Base-by-base conservation (phyloP, 1,140 invertebrate species). In the Bombyx mandarina region DNA sequence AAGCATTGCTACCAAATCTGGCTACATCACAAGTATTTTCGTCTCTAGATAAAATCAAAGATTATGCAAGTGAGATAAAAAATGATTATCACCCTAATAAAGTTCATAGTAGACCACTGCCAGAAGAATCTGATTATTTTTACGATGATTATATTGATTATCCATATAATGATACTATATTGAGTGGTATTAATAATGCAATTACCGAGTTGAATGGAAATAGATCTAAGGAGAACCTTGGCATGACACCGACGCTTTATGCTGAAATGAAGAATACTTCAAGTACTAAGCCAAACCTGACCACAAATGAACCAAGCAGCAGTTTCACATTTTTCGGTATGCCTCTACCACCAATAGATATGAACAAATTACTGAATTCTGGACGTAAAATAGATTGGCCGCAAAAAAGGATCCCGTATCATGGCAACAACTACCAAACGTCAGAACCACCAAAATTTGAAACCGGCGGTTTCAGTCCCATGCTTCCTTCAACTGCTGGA, bases 261-360 rank as follows among this genome's bases (percentile, higher is more conserved):
- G 91, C 93, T 8, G 89, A 89, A 54, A 89, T 88, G 49, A 90
- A 89, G 57, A 91, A 91, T 70, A 86, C 81, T 47, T 87, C 77
- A 7, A 79, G 76, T 26, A 83, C 75, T 59, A 73, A 73, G 48
- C 77, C 82, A 8, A 68, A 69, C 3, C 58, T 65, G 43, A 47
- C 73, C 18, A 56, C 71, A 44, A 88, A 84, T 68, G 68, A 73
- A 43, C 74, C 88, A 8, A 71, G 57, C 44, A 88, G 89, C 58
- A 79, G 93, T 1, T 95, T 95, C 68, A 95, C 94, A 10, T 94
- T 96, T 67, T 96, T 96, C 69, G 95, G 95, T 0, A 91, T 96
- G 64, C 94, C 95, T 0, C 66, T 96, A 54, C 94, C 94, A 4
- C 90, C 90, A 55, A 73, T 96, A n/a, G 92, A 91, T 57, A 90